phyloP scores from a whole-genome alignment of 2,797 vertebrate genomes.

The Lithobates sylvaticus region DNA sequence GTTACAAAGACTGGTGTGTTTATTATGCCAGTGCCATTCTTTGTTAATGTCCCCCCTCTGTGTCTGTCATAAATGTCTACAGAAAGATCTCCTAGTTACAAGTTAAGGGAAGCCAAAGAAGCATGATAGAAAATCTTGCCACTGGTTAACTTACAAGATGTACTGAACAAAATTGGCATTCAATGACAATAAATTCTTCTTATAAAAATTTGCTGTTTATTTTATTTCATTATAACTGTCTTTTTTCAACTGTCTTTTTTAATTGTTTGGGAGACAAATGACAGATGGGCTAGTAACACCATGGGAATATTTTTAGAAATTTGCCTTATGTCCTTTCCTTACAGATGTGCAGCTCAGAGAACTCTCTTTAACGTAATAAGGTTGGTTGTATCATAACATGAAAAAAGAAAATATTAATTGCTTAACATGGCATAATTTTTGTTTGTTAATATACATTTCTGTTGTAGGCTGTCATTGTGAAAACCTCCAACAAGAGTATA shows the following conservation, averaged over 20 bases:
- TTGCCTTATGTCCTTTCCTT: not conserved
- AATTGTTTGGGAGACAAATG: not conserved
- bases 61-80: not conserved
- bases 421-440: not conserved
- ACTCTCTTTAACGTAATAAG: not conserved
- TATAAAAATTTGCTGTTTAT: not conserved
- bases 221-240: not conserved
- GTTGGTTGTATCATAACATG: not conserved
- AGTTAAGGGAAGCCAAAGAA: not conserved
- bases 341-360: not conserved
- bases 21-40: too few species aligned
- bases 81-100: not conserved
- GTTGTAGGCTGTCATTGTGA: not conserved
- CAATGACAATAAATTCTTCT: not conserved
- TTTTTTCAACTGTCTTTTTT: not conserved
- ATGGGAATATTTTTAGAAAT: constrained; percentile 24
- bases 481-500: not conserved
- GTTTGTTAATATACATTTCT: not conserved
- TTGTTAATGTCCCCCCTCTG: too few species aligned
- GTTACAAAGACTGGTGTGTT: too few species aligned
- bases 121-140: not conserved
- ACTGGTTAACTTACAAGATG: not conserved
- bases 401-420: not conserved
- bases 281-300: constrained; percentile 15
- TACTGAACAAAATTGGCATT: not conserved